Evolutionary conservation across 2,797 vertebrate species (phyloP).

Genomic region (Hemitrygon akajei): DNA sequence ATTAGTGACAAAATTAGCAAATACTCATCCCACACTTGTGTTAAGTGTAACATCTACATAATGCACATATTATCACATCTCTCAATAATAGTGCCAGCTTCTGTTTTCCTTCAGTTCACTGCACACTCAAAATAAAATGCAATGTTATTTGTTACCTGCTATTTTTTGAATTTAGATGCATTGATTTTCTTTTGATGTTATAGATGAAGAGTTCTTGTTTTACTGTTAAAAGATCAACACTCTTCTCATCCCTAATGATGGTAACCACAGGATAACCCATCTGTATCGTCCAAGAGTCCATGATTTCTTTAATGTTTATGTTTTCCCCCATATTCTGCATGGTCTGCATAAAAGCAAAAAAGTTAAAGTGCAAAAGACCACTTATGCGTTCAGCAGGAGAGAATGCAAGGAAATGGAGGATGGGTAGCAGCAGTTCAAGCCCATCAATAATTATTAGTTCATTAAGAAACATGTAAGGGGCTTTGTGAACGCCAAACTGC

Average conservation of each 20-base stretch:
- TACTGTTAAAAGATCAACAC: conserved; percentile 69
- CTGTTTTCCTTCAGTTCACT: no score
- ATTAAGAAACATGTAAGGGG: no score
- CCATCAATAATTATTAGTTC: no score
- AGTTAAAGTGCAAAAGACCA: not conserved
- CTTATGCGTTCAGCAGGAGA: not conserved
- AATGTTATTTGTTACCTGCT: conserved; percentile 60
- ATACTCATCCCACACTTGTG: not conserved
- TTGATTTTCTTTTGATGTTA: conserved; percentile 51
- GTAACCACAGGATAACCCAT: conserved; percentile 95
- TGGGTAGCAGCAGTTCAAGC: no score
- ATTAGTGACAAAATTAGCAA: not conserved
- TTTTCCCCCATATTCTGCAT: conserved; percentile 82
- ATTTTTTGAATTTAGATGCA: conserved; percentile 57
- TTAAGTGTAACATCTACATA: not conserved
- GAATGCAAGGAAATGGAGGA: no score
- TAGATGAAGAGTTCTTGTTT: conserved; percentile 91
- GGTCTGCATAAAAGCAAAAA: conserved; percentile 57
- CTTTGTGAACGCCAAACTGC: no score
- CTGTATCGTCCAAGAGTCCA: conserved; percentile 96
- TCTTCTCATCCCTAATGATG: conserved; percentile 79
- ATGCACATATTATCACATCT: not conserved
- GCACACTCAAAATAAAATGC: not conserved
- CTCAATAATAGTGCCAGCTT: not conserved
- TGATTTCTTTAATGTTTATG: conserved; percentile 85